A percentile compares a stretch with the other conserved stretches of the same genome.
These are phyloP conservation scores for Excalfactoria chinensis DNA, from an alignment of 2,113 vertebrate species.

Conservation along the genomic window DNA sequence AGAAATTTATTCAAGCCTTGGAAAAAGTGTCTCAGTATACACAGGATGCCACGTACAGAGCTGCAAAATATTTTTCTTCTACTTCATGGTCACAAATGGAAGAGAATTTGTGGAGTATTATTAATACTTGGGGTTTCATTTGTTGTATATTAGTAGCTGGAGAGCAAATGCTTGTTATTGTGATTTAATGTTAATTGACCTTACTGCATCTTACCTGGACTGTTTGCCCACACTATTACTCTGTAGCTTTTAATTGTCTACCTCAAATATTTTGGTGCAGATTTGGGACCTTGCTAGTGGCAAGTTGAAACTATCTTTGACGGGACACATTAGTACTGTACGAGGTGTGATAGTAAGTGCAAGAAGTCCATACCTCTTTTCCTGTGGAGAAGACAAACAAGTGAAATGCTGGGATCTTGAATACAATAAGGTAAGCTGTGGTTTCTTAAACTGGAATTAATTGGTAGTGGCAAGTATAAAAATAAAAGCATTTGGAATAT, in stretches of 20 bases:
- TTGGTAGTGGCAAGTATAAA: neutral
- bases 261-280: constrained; percentile 73
- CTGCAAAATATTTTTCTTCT: neutral
- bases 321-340: constrained; percentile 97
- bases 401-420: constrained; percentile 99
- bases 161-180: neutral
- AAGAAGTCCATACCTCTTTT: constrained; percentile 95
- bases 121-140: neutral
- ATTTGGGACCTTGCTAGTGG: constrained; percentile 98
- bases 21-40: neutral
- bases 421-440: constrained; percentile 90
- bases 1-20: neutral
- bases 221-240: neutral
- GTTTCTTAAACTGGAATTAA: neutral
- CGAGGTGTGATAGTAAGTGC: constrained; percentile 93
- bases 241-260: neutral
- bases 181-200: neutral
- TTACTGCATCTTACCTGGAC: neutral
- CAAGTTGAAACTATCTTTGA: constrained; percentile 94
- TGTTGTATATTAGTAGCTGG: neutral
- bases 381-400: constrained; percentile 98
- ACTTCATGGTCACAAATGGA: neutral
- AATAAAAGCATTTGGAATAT: neutral
- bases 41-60: neutral
- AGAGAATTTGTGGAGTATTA: neutral